A percentile compares a stretch with the other conserved stretches of the same genome.
phyloP scores from a whole-genome alignment of 2,888 invertebrate genomes.

The Limnephilus rhombicus region DNA sequence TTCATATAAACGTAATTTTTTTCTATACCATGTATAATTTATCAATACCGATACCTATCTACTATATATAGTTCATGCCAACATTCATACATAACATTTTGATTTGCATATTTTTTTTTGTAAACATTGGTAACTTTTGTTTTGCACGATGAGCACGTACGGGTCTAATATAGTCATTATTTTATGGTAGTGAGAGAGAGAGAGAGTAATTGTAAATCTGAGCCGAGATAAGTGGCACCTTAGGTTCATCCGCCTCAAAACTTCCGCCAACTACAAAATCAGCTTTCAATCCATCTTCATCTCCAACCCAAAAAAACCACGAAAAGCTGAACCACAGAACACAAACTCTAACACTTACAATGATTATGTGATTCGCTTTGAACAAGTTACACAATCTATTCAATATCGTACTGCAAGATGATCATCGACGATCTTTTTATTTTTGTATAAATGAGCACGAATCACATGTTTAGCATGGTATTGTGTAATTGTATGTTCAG shows the following conservation, averaged over 20 bases:
- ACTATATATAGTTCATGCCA: too few species aligned
- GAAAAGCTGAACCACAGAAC: background rate
- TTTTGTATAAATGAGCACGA: background rate
- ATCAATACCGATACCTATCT: too few species aligned
- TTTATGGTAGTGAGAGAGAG: constrained; percentile 4
- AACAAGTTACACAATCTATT: background rate
- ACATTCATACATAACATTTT: background rate
- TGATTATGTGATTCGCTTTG: background rate
- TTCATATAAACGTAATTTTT: too few species aligned
- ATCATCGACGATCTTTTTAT: background rate
- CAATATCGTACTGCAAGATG: background rate
- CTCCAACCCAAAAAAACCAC: background rate
- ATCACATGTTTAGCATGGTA: background rate
- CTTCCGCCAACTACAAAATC: background rate
- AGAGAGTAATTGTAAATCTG: constrained; percentile 44
- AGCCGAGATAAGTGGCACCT: constrained; percentile 63
- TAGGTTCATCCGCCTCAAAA: constrained; percentile 32
- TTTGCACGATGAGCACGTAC: background rate
- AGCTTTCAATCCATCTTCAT: background rate
- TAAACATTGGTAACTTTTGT: background rate
- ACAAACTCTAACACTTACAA: background rate
- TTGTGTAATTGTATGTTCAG: constrained; percentile 14
- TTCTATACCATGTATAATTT: too few species aligned
- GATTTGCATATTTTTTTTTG: background rate
- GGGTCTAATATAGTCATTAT: background rate